phyloP scores from a whole-genome alignment of 2,888 invertebrate genomes.

The Euplagia quadripunctaria region DNA sequence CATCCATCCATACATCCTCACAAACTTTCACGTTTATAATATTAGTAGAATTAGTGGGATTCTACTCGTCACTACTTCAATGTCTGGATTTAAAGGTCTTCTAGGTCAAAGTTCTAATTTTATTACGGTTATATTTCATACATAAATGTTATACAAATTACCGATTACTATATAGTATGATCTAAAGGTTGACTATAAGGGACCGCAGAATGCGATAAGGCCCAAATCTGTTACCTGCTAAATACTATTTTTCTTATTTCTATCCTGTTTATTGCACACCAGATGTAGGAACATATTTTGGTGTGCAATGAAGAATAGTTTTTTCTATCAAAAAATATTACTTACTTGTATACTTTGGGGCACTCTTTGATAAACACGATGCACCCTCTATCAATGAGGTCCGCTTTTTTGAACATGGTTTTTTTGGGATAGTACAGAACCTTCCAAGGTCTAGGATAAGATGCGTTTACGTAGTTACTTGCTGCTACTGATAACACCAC shows the following conservation, averaged over 20 bases:
- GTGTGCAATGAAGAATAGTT: not conserved
- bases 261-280: too few species aligned
- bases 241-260: too few species aligned
- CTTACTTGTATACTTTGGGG: slow-evolving; percentile 73
- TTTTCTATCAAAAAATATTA: not conserved
- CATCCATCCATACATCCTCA: too few species aligned
- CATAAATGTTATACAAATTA: not conserved
- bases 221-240: too few species aligned
- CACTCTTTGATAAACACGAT: slow-evolving; percentile 66
- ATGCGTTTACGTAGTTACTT: slow-evolving; percentile 61
- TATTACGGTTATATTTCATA: not conserved
- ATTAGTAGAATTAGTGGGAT: too few species aligned
- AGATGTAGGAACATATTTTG: too few species aligned
- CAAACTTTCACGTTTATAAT: too few species aligned
- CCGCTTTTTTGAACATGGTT: slow-evolving; percentile 69
- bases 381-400: slow-evolving; percentile 73
- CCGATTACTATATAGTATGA: too few species aligned
- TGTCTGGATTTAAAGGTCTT: not conserved
- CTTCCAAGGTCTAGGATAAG: slow-evolving; percentile 57
- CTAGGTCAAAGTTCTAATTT: not conserved
- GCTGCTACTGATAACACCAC: slow-evolving; percentile 37
- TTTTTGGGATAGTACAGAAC: slow-evolving; percentile 72
- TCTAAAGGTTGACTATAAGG: too few species aligned
- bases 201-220: too few species aligned
- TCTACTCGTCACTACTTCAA: too few species aligned